Percentiles rank a stretch among this genome's conserved stretches.
Conservation (phyloP, 1,140 invertebrate genomes). For the Zaprionus taronus region DNA sequence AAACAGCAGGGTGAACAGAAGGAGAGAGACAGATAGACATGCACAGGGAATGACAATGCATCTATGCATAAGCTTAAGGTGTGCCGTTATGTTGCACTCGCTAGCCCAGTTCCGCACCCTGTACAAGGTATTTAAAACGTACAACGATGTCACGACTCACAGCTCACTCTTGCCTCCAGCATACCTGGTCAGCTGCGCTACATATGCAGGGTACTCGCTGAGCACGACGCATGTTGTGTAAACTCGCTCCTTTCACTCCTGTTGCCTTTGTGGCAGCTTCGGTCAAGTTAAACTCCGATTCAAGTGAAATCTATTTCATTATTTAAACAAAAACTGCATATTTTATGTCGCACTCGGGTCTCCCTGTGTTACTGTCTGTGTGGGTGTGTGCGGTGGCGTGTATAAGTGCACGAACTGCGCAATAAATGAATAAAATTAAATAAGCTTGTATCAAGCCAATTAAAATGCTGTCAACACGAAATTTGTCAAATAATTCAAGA, state of each 20-base stretch:
- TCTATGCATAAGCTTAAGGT: constrained; percentile 3
- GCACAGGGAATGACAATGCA: background rate
- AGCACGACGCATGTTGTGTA: background rate
- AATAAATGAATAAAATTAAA: constrained; percentile 13
- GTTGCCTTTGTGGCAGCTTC: constrained; percentile 6
- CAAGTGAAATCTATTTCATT: constrained; percentile 15
- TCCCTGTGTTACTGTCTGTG: background rate
- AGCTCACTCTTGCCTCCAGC: background rate
- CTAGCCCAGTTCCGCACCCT: background rate
- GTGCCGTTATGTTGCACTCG: background rate
- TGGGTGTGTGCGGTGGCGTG: background rate
- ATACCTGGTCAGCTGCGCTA: background rate
- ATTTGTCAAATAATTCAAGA: background rate
- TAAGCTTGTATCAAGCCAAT: background rate
- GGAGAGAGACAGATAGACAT: background rate
- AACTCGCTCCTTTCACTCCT: background rate
- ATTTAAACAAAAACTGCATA: constrained; percentile 1
- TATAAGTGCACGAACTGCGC: constrained; percentile 8
- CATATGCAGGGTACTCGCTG: background rate
- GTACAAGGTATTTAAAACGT: background rate
- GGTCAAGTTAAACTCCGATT: constrained; percentile 6
- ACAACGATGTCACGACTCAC: background rate
- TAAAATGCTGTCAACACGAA: background rate
- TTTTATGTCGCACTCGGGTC: background rate
- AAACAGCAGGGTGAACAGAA: background rate